Base-by-base conservation (phyloP, 2,888 invertebrate genomes). In the Caenorhabditis panamensis region DNA sequence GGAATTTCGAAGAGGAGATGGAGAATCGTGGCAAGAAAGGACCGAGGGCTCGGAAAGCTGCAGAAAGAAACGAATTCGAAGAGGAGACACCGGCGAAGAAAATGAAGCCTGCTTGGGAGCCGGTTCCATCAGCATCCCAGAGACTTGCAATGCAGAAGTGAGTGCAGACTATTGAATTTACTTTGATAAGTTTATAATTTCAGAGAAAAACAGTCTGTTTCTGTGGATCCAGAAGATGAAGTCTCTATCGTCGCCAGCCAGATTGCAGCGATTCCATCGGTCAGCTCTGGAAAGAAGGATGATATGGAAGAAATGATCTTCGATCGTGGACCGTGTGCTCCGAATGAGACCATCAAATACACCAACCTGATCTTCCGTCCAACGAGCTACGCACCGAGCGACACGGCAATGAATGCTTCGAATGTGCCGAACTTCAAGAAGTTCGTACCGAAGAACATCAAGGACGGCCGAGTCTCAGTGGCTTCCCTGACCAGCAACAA, bases 301-400 rank as follows among this genome's bases (percentile, higher is more conserved):
- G n/a, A 41, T 16, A n/a, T 26, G 5, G 53, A 72, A 6, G 63
- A 63, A 16, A 22, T 44, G 11, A 44, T 36, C 20, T 44, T 37
- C 4, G 75, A 75, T 26, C 51, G 66, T 36, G 66, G 75, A 44
- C 66, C 75, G 18, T 49, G 49, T 2, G 53, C 66, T n/a, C 66
- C 41, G n/a, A 75, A 75, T 37, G 66, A 75, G 18, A 75, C 75
- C 0, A 75, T 75, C 53, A 75, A 75, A 53, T 75, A 75, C 44
- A 36, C 47, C 8, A 75, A 75, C 28, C 49, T 75, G 5, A 67
- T 75, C 28, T 75, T 61, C 44, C 66, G 31, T n/a, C 75, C 37
- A 16, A 22, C 51, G n/a, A n/a, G 37, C 24, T 51, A 51, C 28
- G 44, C 31, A n/a, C 37, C 22, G 2, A 53, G 49, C 16, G 31